phyloP scores from a whole-genome alignment of 2,113 vertebrate genomes.

The Cepphus grylle region DNA sequence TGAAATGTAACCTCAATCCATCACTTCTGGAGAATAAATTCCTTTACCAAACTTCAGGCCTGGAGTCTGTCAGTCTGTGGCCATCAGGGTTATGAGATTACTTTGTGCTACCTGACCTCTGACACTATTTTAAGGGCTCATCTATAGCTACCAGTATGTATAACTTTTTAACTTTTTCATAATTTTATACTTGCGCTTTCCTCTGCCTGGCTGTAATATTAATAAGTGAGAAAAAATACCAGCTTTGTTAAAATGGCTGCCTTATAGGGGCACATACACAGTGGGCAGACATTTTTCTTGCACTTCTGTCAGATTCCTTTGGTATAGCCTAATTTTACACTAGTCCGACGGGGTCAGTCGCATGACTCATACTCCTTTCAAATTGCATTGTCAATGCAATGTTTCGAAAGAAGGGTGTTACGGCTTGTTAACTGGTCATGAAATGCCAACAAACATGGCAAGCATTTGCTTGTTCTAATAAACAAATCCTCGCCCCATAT shows the following conservation, averaged over 20 bases:
- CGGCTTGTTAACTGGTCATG: background rate
- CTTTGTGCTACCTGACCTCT: background rate
- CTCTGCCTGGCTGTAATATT: background rate
- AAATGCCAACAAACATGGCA: background rate
- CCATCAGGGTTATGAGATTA: background rate
- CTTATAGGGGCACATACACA: background rate
- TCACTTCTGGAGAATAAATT: constrained; percentile 18
- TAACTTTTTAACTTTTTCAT: background rate
- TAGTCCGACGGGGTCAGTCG: background rate
- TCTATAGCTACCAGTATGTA: background rate
- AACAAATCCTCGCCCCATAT: background rate
- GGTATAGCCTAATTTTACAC: background rate
- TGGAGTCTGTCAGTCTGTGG: background rate
- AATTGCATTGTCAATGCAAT: background rate
- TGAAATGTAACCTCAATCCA: constrained; percentile 6
- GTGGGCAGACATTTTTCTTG: background rate
- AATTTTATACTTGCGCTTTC: background rate
- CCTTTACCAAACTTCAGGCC: background rate
- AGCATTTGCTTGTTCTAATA: background rate
- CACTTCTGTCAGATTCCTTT: background rate
- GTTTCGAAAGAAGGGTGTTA: background rate
- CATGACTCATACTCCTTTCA: background rate
- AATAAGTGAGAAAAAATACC: background rate
- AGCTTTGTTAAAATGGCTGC: background rate
- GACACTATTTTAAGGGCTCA: background rate